These are phyloP conservation scores for Anguilla marmorata DNA, from an alignment of 2,797 vertebrate genomes.

Conservation along the genomic window DNA sequence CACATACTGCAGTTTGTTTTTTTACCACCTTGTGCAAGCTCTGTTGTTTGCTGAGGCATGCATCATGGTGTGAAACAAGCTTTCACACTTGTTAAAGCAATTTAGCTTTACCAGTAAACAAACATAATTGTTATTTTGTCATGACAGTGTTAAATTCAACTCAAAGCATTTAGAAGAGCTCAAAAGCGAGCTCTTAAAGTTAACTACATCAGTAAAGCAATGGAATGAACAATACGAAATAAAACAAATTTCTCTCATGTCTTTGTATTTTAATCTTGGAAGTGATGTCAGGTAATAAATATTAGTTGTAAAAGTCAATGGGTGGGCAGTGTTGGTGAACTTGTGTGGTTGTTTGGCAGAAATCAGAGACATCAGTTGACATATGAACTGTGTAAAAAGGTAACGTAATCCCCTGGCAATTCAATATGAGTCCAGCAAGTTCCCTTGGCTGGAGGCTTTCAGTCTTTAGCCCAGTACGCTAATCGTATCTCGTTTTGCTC, in stretches of 20 bases:
- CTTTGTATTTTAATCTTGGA: not conserved
- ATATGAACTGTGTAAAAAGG: not conserved
- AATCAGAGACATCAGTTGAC: not conserved
- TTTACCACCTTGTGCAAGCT: conserved; percentile 2
- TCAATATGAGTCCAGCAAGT: not conserved
- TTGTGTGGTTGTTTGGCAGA: not conserved
- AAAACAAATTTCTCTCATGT: not conserved
- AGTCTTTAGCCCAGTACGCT: not conserved
- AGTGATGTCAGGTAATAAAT: not conserved
- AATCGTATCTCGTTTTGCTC: not conserved
- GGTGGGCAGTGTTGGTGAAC: not conserved
- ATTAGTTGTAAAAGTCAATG: not conserved
- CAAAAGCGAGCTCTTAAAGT: not conserved
- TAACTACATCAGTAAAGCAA: not conserved
- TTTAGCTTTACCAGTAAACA: not conserved
- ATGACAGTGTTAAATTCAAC: not conserved
- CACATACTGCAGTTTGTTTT: not conserved
- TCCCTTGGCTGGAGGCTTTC: not conserved
- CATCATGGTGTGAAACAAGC: not conserved
- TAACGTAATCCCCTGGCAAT: not conserved
- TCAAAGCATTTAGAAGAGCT: not conserved
- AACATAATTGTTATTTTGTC: not conserved
- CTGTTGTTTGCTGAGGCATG: not conserved
- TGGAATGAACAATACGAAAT: not conserved
- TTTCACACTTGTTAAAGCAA: conserved; percentile 5